Percentiles rank a stretch among this genome's conserved stretches.
These are phyloP conservation scores for Seriola aureovittata DNA, from an alignment of 2,113 vertebrate species.

Conservation along the genomic window DNA sequence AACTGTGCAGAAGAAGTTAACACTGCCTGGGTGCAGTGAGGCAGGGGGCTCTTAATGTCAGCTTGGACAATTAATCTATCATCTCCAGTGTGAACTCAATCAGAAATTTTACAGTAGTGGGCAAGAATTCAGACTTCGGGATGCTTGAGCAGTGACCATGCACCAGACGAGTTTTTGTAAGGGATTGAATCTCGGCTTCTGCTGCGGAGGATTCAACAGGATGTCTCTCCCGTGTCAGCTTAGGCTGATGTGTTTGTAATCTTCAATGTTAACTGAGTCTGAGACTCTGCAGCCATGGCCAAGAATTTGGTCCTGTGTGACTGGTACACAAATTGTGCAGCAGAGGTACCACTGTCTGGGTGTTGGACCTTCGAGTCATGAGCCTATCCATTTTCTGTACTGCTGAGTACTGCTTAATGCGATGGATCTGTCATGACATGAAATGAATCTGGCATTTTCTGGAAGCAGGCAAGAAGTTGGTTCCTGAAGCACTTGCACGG, in stretches of 20 bases:
- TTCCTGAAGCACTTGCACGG: too few species aligned
- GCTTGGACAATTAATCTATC: background rate
- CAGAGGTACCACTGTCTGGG: too few species aligned
- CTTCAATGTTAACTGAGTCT: background rate
- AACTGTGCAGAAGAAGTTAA: too few species aligned
- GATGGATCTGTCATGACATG: background rate
- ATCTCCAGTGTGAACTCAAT: background rate
- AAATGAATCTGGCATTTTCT: too few species aligned
- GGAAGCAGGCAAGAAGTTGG: too few species aligned
- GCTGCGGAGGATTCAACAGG: background rate
- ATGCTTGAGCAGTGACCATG: background rate
- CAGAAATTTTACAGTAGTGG: background rate
- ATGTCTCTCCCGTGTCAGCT: background rate
- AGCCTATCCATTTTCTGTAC: background rate
- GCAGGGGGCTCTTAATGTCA: background rate
- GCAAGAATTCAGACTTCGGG: background rate
- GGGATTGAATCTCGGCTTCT: background rate
- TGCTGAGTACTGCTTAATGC: background rate
- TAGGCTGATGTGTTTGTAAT: background rate
- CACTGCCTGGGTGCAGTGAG: too few species aligned
- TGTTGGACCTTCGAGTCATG: too few species aligned
- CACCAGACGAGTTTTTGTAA: background rate
- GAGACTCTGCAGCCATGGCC: background rate
- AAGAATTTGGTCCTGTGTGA: background rate
- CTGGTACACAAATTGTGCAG: too few species aligned